Evolutionary conservation across 2,797 vertebrate genomes (phyloP), one percentile per base, ranked within the genome.

Genomic region (Aythya fuligula): DNA sequence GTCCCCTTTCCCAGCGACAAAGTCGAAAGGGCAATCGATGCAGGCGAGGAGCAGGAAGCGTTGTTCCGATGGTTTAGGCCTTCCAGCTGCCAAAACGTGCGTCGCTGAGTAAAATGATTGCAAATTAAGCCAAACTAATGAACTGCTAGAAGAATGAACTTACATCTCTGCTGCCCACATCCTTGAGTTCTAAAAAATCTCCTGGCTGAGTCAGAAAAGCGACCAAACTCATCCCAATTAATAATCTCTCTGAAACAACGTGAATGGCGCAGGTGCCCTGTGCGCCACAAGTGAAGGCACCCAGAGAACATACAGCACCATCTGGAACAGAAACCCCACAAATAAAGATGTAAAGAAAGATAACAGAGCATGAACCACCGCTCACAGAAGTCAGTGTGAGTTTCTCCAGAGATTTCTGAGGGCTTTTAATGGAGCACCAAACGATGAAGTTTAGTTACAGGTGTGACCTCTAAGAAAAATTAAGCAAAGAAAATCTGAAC

Each of bases 81-180:
- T 84, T 86, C 65, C 67, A 87, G 66, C 65, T 81, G 60, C 69
- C 70, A 65, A 78, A 93, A 78, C 0, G 2, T 43, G 38, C 43
- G 78, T 64, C 67, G 8, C 22, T 3, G 3, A 51, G 41, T 47
- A 47, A 90, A 86, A 38, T 13, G 13, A 76, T 7, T 87, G 56
- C n/a, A 36, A 93, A 76, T 78, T 90, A 89, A 90, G 76, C 36
- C 47, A 83, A 83, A 20, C 60, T 85, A 89, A 91, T 79, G 30
- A 96, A 76, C 43, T 61, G 13, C 16, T 54, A 73, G 13, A 72
- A 79, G 41, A 75, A 80, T 25, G 6, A 93, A 60, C 11, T 25
- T 17, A 3, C 58, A 32, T 8, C 25, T 66, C 41, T 78, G 12
- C 38, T 71, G 19, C 53, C 21, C 43, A 34, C 4, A 7, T 24